Evolutionary conservation across 2,113 vertebrate species (phyloP), one percentile per base, ranked within the genome.

Genomic region (Sigmodon hispidus): DNA sequence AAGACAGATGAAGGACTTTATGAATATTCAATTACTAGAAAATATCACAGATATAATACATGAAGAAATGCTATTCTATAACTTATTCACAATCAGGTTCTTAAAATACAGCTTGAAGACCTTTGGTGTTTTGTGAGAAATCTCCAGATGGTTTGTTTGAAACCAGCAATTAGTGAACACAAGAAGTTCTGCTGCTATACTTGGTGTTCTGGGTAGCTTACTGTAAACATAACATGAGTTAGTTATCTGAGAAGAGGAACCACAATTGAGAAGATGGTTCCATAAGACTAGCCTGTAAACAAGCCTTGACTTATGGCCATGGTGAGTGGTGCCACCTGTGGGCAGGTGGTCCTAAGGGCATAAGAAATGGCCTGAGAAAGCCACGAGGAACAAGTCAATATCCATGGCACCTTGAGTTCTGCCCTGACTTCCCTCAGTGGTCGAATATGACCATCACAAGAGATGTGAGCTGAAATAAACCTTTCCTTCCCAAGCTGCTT

Each of bases 1-100:
- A 86, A 92, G 59, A 87, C 43, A 48, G 88, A 93, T 36, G 57
- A 87, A 90, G 52, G 5, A 81, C 87, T 94, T 92, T 57, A 75
- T 13, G 50, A 90, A 6, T 55, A 45, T 70, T 79, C 55, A 85
- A 57, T 57, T 70, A 93, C 29, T 83, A 91, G 40, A 90, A 93
- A 52, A 19, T 87, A 67, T 67, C 43, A 85, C 11, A n/a, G 36
- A 65, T 21, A 50, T 8, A 93, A 83, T 84, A 83, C 19, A 40
- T 26, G 29, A 87, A 77, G 36, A 89, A 93, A 83, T 7, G 29
- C 12, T 76, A 57, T 72, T 52, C 65, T 81, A 40, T 57, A 90
- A 90, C 29, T 34, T 77, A 72, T 40, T 90, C 36, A 79, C 24
- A 43, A 75, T 80, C 50, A 79, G 12, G 34, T 84, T 94, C 61